phyloP scores from a whole-genome alignment of 1,140 invertebrate genomes.

The Nautilus pompilius region DNA sequence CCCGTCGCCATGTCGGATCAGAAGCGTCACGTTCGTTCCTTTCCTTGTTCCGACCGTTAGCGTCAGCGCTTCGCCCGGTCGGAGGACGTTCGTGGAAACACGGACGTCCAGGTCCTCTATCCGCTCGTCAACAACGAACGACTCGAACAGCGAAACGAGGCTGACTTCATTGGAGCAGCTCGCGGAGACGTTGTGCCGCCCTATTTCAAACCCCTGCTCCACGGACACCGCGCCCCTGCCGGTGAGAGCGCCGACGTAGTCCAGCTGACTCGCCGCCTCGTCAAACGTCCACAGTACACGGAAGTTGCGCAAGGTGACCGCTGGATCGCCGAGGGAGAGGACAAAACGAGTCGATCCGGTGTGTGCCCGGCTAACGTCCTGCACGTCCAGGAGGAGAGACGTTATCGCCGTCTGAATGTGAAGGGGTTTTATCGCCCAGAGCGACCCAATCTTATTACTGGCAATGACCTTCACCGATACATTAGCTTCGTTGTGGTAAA shows the following conservation, averaged over 20 bases:
- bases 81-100: background rate
- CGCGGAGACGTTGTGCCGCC: slow-evolving; percentile 10
- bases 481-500: slow-evolving; percentile 10
- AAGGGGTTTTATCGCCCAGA: background rate
- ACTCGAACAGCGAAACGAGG: slow-evolving; percentile 4
- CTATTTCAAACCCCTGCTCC: slow-evolving; percentile 16
- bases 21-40: slow-evolving; percentile 22
- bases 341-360: background rate
- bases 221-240: background rate
- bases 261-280: slow-evolving; percentile 5
- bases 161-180: slow-evolving; percentile 25
- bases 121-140: slow-evolving; percentile 15
- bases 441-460: slow-evolving; percentile 13
- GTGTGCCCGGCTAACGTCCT: background rate
- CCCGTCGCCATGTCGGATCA: slow-evolving; percentile 13
- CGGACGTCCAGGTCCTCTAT: slow-evolving; percentile 11
- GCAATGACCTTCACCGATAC: slow-evolving; percentile 17
- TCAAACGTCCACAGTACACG: slow-evolving; percentile 14
- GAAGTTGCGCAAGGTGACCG: slow-evolving; percentile 6
- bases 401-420: background rate
- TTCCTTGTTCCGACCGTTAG: slow-evolving; percentile 6
- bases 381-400: background rate
- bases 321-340: background rate
- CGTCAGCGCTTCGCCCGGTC: slow-evolving; percentile 2
- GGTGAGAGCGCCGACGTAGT: background rate